Percentiles rank a stretch among this genome's conserved stretches.
phyloP scores from a whole-genome alignment of 2,797 vertebrate species.

The Rhinichthys osculus region DNA sequence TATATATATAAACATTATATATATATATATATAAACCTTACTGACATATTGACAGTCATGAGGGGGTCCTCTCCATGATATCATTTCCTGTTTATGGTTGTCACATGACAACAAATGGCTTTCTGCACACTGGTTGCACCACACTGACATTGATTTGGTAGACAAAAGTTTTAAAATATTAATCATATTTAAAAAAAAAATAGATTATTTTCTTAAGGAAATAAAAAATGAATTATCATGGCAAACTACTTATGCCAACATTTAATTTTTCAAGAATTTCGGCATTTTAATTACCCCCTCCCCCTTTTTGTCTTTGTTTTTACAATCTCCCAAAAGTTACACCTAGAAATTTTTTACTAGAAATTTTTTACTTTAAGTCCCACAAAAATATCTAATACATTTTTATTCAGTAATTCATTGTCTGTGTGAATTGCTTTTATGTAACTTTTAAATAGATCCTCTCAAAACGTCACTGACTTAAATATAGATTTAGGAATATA shows the following conservation, averaged over 20 bases:
- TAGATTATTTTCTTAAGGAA: background rate
- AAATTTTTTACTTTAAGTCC: too few species aligned
- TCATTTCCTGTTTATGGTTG: background rate
- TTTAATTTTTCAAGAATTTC: background rate
- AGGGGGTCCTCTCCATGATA: background rate
- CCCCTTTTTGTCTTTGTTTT: background rate
- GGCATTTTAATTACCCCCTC: background rate
- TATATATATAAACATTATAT: background rate
- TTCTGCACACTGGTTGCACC: background rate
- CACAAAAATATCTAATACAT: background rate
- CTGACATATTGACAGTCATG: background rate
- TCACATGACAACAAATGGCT: background rate
- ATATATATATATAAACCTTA: background rate
- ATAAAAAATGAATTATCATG: background rate
- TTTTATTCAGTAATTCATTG: background rate
- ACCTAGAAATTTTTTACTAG: fast-evolving
- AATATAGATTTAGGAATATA: background rate
- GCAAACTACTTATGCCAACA: background rate
- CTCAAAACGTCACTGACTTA: background rate
- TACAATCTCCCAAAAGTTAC: background rate
- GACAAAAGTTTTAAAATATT: background rate
- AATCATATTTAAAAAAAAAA: background rate
- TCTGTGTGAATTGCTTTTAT: background rate
- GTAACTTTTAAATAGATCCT: background rate
- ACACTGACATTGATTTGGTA: background rate